Conservation (phyloP, 2,797 vertebrate species). For the Tamandua tetradactyla region DNA sequence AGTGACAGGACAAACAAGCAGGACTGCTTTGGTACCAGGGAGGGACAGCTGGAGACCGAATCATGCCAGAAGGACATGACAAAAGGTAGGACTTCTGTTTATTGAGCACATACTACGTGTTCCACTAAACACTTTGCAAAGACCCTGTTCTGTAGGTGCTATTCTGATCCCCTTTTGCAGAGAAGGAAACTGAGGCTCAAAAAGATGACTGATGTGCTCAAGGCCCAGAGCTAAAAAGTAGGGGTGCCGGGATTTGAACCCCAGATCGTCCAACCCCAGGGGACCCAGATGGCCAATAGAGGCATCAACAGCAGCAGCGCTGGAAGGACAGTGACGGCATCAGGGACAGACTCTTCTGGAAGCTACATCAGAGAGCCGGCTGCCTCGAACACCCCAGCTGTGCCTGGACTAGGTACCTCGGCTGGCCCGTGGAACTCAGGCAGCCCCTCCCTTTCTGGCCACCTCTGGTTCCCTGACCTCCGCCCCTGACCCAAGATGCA, state of each 20-base stretch:
- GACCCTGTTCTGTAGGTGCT: accelerated
- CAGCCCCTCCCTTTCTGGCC: neutral
- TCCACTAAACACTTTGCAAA: neutral
- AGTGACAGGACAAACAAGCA: too few relatives aligned
- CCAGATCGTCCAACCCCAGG: neutral
- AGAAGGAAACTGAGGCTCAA: neutral
- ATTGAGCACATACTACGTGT: neutral
- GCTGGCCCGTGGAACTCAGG: accelerated
- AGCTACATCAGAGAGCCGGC: accelerated
- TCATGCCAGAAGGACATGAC: accelerated
- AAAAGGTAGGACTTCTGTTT: too few relatives aligned
- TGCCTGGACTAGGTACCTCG: accelerated
- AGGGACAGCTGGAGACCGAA: neutral
- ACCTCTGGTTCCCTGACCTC: neutral
- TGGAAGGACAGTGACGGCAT: too few relatives aligned
- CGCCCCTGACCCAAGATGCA: neutral
- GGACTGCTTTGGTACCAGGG: neutral
- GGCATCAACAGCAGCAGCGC: neutral
- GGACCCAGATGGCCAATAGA: neutral
- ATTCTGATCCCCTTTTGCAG: neutral
- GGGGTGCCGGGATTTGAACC: accelerated
- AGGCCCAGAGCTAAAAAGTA: neutral
- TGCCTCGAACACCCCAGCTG: neutral
- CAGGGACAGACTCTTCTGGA: too few relatives aligned
- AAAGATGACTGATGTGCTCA: neutral